Evolutionary conservation across 2,113 vertebrate genomes (phyloP).

Genomic region (Megaceryle maxima): DNA sequence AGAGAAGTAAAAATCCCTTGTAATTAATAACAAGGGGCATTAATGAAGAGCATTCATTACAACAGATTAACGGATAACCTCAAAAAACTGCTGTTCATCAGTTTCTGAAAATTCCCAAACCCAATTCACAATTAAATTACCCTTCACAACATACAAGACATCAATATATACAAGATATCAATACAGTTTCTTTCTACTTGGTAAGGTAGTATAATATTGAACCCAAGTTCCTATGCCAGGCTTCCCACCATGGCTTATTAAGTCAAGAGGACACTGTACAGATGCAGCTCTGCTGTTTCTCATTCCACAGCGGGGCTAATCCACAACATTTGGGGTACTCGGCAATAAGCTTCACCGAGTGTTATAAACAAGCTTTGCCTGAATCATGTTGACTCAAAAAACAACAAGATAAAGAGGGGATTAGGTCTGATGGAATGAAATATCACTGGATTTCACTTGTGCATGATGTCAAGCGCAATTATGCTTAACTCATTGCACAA

Average conservation of each 20-base stretch:
- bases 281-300: not conserved
- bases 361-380: not conserved
- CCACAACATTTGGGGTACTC: not conserved
- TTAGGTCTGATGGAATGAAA: not conserved
- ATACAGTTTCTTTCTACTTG: not conserved
- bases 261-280: not conserved
- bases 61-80: constrained; percentile 70
- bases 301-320: not conserved
- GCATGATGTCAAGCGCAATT: not conserved
- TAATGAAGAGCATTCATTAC: constrained; percentile 73
- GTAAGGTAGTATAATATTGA: not conserved
- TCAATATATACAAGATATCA: not conserved
- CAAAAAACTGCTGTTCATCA: constrained; percentile 56
- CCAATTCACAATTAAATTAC: constrained; percentile 21
- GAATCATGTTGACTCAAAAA: not conserved
- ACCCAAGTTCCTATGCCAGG: not conserved
- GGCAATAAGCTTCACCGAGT: not conserved
- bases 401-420: not conserved
- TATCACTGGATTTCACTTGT: constrained; percentile 20
- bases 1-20: constrained; percentile 64
- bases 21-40: constrained; percentile 68
- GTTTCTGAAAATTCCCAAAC: constrained; percentile 34
- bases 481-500: not conserved
- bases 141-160: not conserved
- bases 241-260: not conserved